Percentiles rank a stretch among this genome's conserved stretches.
These are phyloP conservation scores for Willisornis vidua DNA, from an alignment of 2,113 vertebrate species.

Conservation along the genomic window DNA sequence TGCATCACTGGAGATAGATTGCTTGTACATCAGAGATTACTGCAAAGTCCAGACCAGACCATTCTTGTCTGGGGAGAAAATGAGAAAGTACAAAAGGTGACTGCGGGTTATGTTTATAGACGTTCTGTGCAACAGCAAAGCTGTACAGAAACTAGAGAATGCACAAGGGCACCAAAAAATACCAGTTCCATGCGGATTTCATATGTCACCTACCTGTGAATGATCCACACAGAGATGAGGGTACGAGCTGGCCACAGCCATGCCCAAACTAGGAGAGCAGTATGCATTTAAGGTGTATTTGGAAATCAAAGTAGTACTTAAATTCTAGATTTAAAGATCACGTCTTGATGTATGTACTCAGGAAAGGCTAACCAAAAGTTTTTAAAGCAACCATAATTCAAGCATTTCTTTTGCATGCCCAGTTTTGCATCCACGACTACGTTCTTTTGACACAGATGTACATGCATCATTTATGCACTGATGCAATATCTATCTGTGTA, in stretches of 20 bases:
- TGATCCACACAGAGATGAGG: neutral
- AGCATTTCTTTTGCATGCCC: neutral
- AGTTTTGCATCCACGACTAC: neutral
- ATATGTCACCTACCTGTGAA: conserved; percentile 21
- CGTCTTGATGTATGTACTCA: neutral
- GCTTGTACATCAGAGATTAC: conserved; percentile 30
- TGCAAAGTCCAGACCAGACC: conserved; percentile 49
- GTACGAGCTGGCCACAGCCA: rapidly evolving
- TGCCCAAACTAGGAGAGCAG: neutral
- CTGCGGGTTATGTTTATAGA: conserved; percentile 65
- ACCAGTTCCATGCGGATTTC: conserved; percentile 10
- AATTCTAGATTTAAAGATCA: neutral
- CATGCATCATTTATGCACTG: neutral
- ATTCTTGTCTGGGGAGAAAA: conserved; percentile 48
- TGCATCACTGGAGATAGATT: neutral
- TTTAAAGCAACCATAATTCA: neutral
- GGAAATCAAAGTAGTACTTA: neutral
- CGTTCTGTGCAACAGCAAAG: neutral
- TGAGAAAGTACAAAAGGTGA: conserved; percentile 72
- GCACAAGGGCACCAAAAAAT: conserved; percentile 41
- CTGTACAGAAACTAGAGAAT: conserved; percentile 26
- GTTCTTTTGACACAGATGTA: neutral
- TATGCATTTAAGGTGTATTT: neutral
- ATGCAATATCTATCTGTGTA: neutral
- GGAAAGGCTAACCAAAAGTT: neutral